A percentile compares a stretch with the other conserved stretches of the same genome.
These are phyloP conservation scores for Protosalanx chinensis DNA, from an alignment of 2,797 vertebrate species.

Conservation along the genomic window DNA sequence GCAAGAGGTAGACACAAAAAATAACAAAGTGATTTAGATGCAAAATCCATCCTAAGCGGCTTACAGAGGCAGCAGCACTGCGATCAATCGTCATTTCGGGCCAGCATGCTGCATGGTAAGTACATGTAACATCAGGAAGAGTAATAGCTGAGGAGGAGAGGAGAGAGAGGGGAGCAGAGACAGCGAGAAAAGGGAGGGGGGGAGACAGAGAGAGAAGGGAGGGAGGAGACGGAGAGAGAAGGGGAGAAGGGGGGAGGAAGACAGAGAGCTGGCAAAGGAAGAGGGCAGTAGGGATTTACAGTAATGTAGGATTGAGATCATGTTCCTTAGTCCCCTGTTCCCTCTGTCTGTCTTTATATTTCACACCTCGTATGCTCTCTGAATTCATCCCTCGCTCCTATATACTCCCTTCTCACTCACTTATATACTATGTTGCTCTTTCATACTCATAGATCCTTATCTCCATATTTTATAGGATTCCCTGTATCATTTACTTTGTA, in stretches of 20 bases:
- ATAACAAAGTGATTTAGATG: conserved; percentile 75
- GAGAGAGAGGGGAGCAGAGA: not conserved
- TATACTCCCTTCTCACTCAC: no score
- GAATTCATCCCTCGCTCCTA: not conserved
- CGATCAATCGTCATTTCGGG: conserved; percentile 73
- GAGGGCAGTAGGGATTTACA: no score
- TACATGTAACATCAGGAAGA: conserved; percentile 27
- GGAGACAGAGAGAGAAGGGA: no score
- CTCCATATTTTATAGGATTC: no score
- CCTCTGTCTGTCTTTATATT: not conserved
- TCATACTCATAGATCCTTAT: no score
- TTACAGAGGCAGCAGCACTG: conserved; percentile 68
- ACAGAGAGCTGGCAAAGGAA: no score
- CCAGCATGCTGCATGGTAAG: conserved; percentile 65
- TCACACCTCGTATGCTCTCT: not conserved
- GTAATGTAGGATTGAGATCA: not conserved
- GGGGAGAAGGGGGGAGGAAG: no score
- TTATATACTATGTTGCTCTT: no score
- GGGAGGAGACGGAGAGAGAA: no score
- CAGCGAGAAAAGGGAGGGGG: not conserved
- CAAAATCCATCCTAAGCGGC: conserved; percentile 76
- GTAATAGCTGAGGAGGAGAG: conserved; percentile 29
- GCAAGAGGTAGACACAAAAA: conserved; percentile 66
- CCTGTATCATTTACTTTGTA: no score
- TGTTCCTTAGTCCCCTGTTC: not conserved